Evolutionary conservation across 2,888 invertebrate genomes (phyloP).

Genomic region (Resseliella maxima): DNA sequence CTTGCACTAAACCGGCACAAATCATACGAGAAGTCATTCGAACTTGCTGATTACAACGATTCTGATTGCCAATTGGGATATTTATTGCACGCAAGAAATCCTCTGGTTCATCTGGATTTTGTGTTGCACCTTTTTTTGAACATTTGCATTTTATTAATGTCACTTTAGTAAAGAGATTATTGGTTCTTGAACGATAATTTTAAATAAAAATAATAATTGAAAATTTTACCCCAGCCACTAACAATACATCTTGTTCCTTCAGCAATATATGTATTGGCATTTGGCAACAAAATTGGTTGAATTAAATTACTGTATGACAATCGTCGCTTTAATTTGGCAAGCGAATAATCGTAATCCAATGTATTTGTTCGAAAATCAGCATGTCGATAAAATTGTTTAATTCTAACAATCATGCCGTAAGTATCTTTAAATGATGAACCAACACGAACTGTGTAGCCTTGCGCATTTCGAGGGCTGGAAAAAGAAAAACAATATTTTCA

Average conservation of each 20-base stretch:
- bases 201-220: no score
- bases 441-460: background rate
- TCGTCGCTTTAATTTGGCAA: background rate
- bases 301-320: background rate
- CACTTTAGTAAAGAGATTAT: no score
- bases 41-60: constrained; percentile 85
- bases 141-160: no score
- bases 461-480: background rate
- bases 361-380: background rate
- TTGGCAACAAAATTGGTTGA: background rate
- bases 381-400: background rate
- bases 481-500: no score
- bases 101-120: no score
- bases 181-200: no score
- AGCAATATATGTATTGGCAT: background rate
- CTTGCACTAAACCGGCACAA: constrained; percentile 87
- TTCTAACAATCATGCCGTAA: background rate
- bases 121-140: no score
- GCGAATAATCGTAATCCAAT: background rate
- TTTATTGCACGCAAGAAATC: constrained; percentile 66
- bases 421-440: background rate
- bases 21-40: constrained; percentile 89
- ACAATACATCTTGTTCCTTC: background rate
- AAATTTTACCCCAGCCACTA: background rate
- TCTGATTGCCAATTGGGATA: constrained; percentile 82